Evolutionary conservation across 2,797 vertebrate genomes (phyloP), one percentile per base, ranked within the genome.

Genomic region (Echeneis naucrates): DNA sequence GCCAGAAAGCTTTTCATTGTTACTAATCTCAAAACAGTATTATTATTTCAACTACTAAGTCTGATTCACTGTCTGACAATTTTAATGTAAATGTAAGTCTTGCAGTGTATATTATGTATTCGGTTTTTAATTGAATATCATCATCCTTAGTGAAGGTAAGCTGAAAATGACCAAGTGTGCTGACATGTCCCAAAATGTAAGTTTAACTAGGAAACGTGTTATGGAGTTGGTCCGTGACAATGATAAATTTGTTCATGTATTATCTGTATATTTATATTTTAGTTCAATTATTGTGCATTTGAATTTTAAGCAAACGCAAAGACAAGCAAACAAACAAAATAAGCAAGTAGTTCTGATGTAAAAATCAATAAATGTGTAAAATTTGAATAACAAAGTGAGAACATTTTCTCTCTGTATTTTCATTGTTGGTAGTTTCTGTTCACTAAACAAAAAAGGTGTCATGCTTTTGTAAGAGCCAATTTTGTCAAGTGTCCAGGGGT

Each of bases 391-490:
- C 33, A 56, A 51, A n/a, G 11, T 26, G 14, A 26, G n/a, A 2
- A 12, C 7, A 21, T 30, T 57, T 11, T 38, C 3, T 53, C 4
- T 50, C 48, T 68, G 4, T 54, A 27, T 40, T 59, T 74, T 38
- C 26, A 33, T 1, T 55, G 11, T 38, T 47, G 27, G 33, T 19
- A 54, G 12, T 63, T 54, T 57, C 12, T 45, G 14, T 48, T 64
- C 7, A 23, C 64, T 23, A 42, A 67, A 26, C n/a, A n/a, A 59
- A 67, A 59, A 38, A 23, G 11, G 17, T 17, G 12, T 38, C 11
- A 7, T 37, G 23, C 48, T 59, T 62, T 78, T 60, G 5, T 33
- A 26, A 40, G 13, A 68, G 9, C 26, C 44, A 26, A 4, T 65
- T 23, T 35, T 55, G 40, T 54, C 23, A 32, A n/a, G 23, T 40